phyloP scores from a whole-genome alignment of 2,888 invertebrate species.

The Nemotelus nigrinus region DNA sequence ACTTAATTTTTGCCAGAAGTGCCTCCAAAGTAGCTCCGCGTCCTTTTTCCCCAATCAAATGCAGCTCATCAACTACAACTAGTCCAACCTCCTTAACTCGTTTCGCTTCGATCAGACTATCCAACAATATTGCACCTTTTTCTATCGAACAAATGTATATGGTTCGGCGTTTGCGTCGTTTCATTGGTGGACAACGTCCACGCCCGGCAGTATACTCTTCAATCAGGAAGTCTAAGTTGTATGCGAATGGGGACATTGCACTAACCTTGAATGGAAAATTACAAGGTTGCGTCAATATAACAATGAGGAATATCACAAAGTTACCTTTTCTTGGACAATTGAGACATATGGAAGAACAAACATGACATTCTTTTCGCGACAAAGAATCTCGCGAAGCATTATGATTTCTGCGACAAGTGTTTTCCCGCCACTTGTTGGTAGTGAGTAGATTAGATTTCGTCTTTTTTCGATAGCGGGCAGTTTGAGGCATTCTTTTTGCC shows the following conservation, averaged over 20 bases:
- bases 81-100: conserved; percentile 83
- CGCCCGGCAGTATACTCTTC: conserved; percentile 96
- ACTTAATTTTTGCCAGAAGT: conserved; percentile 81
- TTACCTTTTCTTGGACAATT: conserved; percentile 95
- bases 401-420: conserved; percentile 96
- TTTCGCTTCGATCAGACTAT: conserved; percentile 82
- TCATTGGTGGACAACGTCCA: conserved; percentile 87
- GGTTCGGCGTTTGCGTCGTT: conserved; percentile 77
- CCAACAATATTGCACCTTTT: conserved; percentile 86
- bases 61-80: conserved; percentile 88
- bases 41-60: conserved; percentile 88
- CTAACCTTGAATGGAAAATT: conserved; percentile 55
- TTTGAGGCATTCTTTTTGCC: conserved; percentile 93
- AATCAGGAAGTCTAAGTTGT: conserved; percentile 85
- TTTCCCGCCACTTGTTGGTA: conserved; percentile 98
- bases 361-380: conserved; percentile 82
- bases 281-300: background rate
- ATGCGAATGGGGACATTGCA: conserved; percentile 83
- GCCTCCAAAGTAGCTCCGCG: conserved; percentile 88
- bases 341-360: conserved; percentile 95
- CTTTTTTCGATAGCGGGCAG: conserved; percentile 77
- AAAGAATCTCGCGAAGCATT: conserved; percentile 86
- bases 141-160: conserved; percentile 95
- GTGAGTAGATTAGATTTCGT: conserved; percentile 87
- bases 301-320: background rate